Base-by-base conservation (phyloP, 2,888 invertebrate genomes). In the Ypsolopha scabrella region DNA sequence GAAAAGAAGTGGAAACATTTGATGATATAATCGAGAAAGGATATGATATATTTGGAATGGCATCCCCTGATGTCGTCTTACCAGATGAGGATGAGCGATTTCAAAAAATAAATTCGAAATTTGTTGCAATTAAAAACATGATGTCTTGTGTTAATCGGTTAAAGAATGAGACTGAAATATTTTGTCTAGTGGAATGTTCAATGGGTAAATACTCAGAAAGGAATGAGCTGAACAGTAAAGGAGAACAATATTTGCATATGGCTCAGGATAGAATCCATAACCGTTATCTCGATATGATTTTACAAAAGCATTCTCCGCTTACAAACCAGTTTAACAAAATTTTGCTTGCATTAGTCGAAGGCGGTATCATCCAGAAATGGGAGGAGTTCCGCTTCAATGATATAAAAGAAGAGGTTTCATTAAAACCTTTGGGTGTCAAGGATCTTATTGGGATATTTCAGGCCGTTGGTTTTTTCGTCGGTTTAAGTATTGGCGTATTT, bases 161-260 rank as follows among this genome's bases (percentile, higher is more conserved):
- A 61, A 58, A 48, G n/a, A 72, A 71, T 45, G 73, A 81, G 48
- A 70, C 67, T 41, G 61, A 57, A 6, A 70, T 72, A 52, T 80
- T 85, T 62, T 87, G 87, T 59, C 63, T 85, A 6, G 57, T 81
- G 11, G 87, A 87, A 54, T 87, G 87, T 58, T 67, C 83, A 7
- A 61, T 80, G 3, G 83, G 72, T 1, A 71, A 68, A 10, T 81
- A 78, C 55, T 60, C 77, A 6, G 67, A 68, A 58, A 67, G 68
- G 38, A 85, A 80, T 56, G 61, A 58, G 50, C 59, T 86, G 48
- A 74, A 86, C 55, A 60, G 70, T 1, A 69, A 74, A 51, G 86
- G 86, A 0, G 69, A 81, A 54, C 81, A 80, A 55, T 85, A 74
- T 61, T 57, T 87, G 41, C 87, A 87, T 53, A 63, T 87, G 9